Conservation (phyloP, 2,888 invertebrate genomes). For the Torymus texanus region DNA sequence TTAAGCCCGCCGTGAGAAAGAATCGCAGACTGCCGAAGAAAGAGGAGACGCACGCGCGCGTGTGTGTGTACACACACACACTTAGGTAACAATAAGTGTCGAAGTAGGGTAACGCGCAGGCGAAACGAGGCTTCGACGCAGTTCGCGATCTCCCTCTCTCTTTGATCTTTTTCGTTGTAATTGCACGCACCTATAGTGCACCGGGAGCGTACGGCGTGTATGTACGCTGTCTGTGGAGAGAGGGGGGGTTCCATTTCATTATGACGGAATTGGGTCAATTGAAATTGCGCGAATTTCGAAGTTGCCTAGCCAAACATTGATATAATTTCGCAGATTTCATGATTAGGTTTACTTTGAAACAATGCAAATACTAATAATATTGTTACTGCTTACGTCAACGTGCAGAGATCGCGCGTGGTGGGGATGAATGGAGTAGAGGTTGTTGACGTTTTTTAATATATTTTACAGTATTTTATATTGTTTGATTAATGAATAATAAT, state of each 20-base stretch:
- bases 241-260: constrained; percentile 1
- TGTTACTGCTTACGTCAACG: background rate
- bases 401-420: too few relatives aligned
- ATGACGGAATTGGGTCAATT: constrained; percentile 24
- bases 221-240: background rate
- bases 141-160: too few relatives aligned
- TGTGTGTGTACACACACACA: background rate
- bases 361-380: constrained; percentile 1
- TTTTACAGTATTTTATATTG: too few relatives aligned
- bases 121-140: too few relatives aligned
- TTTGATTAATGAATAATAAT: too few relatives aligned
- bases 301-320: background rate
- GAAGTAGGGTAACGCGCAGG: constrained; percentile 5
- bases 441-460: too few relatives aligned
- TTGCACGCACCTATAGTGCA: too few relatives aligned
- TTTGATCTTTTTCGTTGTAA: too few relatives aligned
- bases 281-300: constrained; percentile 10
- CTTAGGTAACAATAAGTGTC: background rate
- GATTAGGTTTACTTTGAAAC: constrained; percentile 8
- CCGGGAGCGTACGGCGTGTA: background rate
- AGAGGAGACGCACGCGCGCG: background rate
- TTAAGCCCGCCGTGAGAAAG: constrained; percentile 58
- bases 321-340: background rate
- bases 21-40: background rate
- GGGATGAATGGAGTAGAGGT: too few relatives aligned